Conservation (phyloP, 1,140 invertebrate genomes). For the Goniozus legneri region DNA sequence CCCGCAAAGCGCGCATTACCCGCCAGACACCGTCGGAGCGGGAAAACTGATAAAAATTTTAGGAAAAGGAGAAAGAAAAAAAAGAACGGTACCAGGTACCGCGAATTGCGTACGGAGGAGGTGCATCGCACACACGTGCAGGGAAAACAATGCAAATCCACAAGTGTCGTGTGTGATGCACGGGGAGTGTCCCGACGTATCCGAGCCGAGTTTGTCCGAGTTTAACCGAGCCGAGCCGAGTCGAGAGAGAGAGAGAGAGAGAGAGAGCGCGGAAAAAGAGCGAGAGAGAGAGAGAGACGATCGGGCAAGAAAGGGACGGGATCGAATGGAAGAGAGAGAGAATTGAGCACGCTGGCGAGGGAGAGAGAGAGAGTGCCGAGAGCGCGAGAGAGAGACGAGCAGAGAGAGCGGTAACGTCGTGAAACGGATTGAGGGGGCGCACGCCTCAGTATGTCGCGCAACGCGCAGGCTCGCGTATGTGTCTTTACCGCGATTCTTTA, state of each 20-base stretch:
- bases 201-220: slow-evolving; percentile 3
- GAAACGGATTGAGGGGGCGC: no score
- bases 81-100: no score
- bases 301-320: slow-evolving; percentile 12
- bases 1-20: no score
- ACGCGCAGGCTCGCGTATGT: slow-evolving; percentile 49
- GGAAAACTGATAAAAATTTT: no score
- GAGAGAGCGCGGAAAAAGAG: slow-evolving; percentile 15
- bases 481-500: slow-evolving; percentile 9
- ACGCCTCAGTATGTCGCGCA: slow-evolving; percentile 45
- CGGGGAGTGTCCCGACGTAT: background rate
- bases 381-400: slow-evolving; percentile 7
- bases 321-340: slow-evolving; percentile 9
- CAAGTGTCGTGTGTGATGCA: background rate
- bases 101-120: no score
- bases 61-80: no score
- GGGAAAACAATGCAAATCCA: slow-evolving; percentile 3
- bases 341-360: slow-evolving; percentile 20
- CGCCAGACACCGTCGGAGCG: no score
- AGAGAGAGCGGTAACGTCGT: slow-evolving; percentile 14
- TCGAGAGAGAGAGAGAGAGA: slow-evolving; percentile 20
- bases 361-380: slow-evolving; percentile 13
- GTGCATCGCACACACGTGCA: no score
- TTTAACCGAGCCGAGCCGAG: no score
- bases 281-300: no score